Base-by-base conservation (phyloP, 2,113 vertebrate genomes). In the Illadopsis cleaveri region DNA sequence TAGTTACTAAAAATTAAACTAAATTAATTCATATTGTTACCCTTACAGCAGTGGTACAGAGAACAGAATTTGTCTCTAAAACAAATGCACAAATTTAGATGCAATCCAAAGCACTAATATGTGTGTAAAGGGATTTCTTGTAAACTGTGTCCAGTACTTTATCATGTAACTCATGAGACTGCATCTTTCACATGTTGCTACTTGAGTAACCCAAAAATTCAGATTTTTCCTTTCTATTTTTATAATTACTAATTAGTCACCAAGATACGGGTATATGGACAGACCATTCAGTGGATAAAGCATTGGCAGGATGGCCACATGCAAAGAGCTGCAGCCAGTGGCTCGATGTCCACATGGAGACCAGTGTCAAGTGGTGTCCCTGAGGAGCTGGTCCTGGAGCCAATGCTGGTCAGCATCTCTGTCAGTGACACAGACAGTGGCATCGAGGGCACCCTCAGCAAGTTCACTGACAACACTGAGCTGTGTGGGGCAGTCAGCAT, bases 391-490 rank as follows among this genome's bases (percentile, higher is more conserved):
- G 12, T 65, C 44, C 44, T 44, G n/a, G 25, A 30, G 31, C n/a
- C 15, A 24, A 0, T 22, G 23, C 22, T 64, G 42, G 24, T 19
- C 35, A 44, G 0, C 12, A 27, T 24, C 50, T 65, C 35, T 57
- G 17, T 37, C 44, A 37, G 47, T 6, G 28, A 24, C 28, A 70
- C 1, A 12, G 66, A 6, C 35, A 80, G 25, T 20, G 66, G 64
- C 37, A 81, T 15, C 1, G 0, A 73, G 37, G 23, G 44, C 50
- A 50, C 11, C 12, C 35, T 50, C 50, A 50, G 18, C 37, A 57
- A 10, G 15, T 33, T 37, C 4, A 3, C 42, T 23, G 30, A 23
- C 0, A 0, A 15, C 57, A 64, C 27, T 0, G 0, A 37, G 35
- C 31, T 33, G 25, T 27, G 25, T 17, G 30, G 13, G 6, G 48